These are phyloP conservation scores for Python bivittatus DNA, from an alignment of 2,113 vertebrate species.

Conservation along the genomic window DNA sequence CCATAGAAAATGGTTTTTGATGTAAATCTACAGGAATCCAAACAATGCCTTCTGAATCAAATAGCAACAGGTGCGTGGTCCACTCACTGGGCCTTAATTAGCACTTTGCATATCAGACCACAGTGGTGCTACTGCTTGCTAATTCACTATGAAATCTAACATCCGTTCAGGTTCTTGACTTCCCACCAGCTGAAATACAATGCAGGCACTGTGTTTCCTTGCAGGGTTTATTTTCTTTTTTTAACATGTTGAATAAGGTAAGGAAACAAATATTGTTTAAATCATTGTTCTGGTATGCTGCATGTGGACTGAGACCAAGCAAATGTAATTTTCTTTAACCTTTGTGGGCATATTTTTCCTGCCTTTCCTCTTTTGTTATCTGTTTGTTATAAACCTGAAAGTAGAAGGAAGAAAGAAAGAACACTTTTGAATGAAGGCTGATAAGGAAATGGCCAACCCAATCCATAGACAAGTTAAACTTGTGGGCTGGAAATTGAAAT, in stretches of 20 bases:
- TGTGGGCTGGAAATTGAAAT: background rate
- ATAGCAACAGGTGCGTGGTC: slow-evolving; percentile 58
- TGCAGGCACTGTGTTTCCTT: slow-evolving; percentile 30
- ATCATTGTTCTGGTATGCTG: slow-evolving; percentile 8
- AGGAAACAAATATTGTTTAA: background rate
- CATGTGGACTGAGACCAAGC: slow-evolving; percentile 1
- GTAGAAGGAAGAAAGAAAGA: background rate
- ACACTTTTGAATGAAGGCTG: background rate
- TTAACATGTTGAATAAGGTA: slow-evolving; percentile 22
- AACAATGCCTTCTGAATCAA: background rate
- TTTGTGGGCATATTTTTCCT: background rate
- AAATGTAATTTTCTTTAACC: background rate
- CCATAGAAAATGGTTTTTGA: background rate
- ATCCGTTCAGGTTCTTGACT: slow-evolving; percentile 28
- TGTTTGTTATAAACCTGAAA: slow-evolving; percentile 1
- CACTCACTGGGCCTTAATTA: background rate
- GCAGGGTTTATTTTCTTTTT: slow-evolving; percentile 34
- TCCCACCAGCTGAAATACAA: background rate
- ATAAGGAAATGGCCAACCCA: background rate
- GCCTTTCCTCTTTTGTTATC: background rate
- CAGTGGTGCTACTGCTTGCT: slow-evolving; percentile 33
- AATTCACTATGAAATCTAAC: slow-evolving; percentile 31
- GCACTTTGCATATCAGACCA: slow-evolving; percentile 9
- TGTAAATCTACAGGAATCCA: slow-evolving; percentile 19
- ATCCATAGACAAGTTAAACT: background rate